Evolutionary conservation across 2,888 invertebrate species (phyloP), one percentile per base, ranked within the genome.

Genomic region (Mylabris sibirica): DNA sequence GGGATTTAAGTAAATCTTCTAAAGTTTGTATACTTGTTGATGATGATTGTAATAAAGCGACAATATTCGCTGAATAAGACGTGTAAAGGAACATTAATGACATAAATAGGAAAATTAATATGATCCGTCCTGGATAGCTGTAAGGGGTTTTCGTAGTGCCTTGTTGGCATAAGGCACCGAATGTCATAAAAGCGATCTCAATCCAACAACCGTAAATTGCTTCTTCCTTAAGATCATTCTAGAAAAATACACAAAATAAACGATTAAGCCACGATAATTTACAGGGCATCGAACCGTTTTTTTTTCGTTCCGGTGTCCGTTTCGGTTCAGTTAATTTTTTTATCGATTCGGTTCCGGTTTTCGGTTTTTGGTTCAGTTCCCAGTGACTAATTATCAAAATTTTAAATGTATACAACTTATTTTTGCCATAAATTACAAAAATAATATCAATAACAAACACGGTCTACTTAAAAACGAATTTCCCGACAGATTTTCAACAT

Each of bases 51-150:
- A 93, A 85, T 0, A 93, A 82, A 1, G 92, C 91, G 0, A 93
- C 93, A 60, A 93, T 93, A 76, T 92, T 92, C 0, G 92, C 93
- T 0, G 93, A 89, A 78, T 92, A 93, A 0, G 92, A 91, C 0
- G 91, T 91, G 79, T 92, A 92, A 0, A 93, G 84, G 75, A 92
- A 93, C 85, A 93, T 89, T 3, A 91, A 83, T 0, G 90, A 86
- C 8, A 91, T 80, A 74, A 91, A 89, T 0, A 90, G 83, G 49
- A 90, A 85, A 65, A 92, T 83, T 75, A 91, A 87, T 0, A 91
- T 89, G 20, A 91, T 86, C 30, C 92, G 86, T 68, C 85, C 85
- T 4, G 85, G 79, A 59, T 76, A 57, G 57, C 81, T 80, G 41
- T 72, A 76, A 8, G 89, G 89, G 73, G 89, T 87, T 24, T 86